Evolutionary conservation across 1,140 invertebrate species (phyloP).

Genomic region (Lepidurus arcticus): DNA sequence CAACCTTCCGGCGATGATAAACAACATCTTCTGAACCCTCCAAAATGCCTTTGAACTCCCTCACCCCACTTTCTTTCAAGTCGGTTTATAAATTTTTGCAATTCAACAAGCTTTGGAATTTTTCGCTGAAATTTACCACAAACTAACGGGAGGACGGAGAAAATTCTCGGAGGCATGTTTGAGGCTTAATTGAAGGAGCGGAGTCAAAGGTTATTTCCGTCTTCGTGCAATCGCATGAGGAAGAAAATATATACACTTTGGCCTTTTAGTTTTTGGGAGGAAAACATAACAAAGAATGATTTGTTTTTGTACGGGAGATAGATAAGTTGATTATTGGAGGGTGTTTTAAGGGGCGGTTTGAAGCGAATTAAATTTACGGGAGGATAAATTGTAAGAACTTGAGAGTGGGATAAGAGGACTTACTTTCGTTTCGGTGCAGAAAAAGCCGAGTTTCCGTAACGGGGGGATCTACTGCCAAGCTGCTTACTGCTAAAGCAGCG

Average conservation of each 20-base stretch:
- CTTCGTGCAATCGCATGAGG: background rate
- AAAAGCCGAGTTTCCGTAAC: background rate
- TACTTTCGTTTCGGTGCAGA: slow-evolving; percentile 14
- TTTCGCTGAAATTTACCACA: background rate
- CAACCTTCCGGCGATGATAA: slow-evolving; percentile 4
- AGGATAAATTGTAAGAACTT: background rate
- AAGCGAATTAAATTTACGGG: background rate
- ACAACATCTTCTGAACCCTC: background rate
- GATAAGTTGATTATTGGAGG: background rate
- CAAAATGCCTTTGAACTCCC: background rate
- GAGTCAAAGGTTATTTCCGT: slow-evolving; percentile 21
- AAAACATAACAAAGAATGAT: background rate
- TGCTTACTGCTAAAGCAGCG: slow-evolving; percentile 21
- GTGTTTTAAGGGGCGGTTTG: background rate
- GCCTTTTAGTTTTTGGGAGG: background rate
- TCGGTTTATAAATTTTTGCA: no score
- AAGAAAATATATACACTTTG: background rate
- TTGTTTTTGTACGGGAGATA: background rate
- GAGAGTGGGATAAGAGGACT: background rate
- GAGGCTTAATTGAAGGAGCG: background rate
- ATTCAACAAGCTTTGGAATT: background rate
- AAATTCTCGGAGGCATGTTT: background rate
- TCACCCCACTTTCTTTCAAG: no score
- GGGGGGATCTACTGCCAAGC: background rate
- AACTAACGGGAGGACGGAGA: background rate